Conservation (phyloP, 2,888 invertebrate genomes). For the Amphiduros pacificus region DNA sequence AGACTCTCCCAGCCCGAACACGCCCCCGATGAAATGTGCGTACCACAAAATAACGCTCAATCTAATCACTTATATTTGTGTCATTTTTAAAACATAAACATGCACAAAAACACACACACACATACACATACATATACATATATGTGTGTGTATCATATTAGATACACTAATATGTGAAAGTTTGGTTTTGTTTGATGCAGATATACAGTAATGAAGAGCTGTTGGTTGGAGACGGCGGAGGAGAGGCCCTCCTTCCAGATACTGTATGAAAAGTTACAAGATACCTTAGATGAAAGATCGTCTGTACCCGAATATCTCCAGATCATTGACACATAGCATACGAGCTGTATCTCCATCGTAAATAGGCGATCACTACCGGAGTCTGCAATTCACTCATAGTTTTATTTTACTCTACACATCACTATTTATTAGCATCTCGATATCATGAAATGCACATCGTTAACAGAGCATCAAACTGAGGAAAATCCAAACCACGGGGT, state of each 20-base stretch:
- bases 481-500: too few species aligned
- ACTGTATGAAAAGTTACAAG: background rate
- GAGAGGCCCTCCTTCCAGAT: conserved; percentile 8
- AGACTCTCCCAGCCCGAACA: conserved; percentile 53
- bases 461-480: too few species aligned
- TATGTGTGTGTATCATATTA: too few species aligned
- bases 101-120: background rate
- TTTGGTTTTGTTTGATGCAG: conserved; percentile 1
- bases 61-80: background rate
- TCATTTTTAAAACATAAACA: background rate
- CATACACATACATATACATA: too few species aligned
- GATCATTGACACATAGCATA: too few species aligned
- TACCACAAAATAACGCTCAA: background rate
- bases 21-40: conserved; percentile 38
- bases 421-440: too few species aligned
- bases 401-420: too few species aligned
- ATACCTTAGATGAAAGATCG: conserved; percentile 3
- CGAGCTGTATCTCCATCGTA: too few species aligned
- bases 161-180: too few species aligned
- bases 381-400: too few species aligned
- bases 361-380: too few species aligned
- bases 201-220: conserved; percentile 8
- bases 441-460: too few species aligned
- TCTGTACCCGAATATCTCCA: conserved; percentile 11
- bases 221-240: conserved; percentile 12